phyloP scores from a whole-genome alignment of 2,888 invertebrate genomes.

The Pomacea canaliculata region DNA sequence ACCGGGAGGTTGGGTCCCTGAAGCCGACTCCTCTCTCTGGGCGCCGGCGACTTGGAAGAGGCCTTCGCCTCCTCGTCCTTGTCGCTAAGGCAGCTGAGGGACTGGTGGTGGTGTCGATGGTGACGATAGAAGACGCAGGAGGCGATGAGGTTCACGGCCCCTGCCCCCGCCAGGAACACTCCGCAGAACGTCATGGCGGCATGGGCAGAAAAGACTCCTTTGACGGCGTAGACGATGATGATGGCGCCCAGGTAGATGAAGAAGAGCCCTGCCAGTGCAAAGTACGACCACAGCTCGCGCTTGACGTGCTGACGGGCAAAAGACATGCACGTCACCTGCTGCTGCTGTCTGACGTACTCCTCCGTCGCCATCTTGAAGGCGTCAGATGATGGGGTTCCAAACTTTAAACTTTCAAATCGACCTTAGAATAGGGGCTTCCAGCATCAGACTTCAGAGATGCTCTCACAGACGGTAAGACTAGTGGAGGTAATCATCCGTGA shows the following conservation, averaged over 20 bases:
- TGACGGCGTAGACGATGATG: conserved; percentile 36
- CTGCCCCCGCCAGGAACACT: conserved; percentile 14
- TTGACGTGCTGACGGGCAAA: conserved; percentile 14
- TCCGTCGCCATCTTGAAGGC: background rate
- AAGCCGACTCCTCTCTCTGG: conserved; percentile 2
- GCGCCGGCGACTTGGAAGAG: background rate
- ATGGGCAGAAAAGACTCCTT: conserved; percentile 23
- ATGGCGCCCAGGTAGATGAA: conserved; percentile 34
- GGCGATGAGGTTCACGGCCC: conserved; percentile 15
- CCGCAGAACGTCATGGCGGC: conserved; percentile 26
- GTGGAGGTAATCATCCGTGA: no score
- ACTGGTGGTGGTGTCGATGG: conserved; percentile 11
- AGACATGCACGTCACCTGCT: background rate
- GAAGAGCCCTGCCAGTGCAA: conserved; percentile 33
- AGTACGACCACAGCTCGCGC: conserved; percentile 37
- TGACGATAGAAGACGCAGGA: conserved; percentile 18
- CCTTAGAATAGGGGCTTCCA: no score
- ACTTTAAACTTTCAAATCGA: no score
- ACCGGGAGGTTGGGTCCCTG: conserved; percentile 12
- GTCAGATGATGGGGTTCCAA: background rate
- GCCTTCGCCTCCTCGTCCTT: background rate
- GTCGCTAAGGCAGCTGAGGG: conserved; percentile 1
- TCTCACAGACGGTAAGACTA: no score
- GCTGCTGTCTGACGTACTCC: background rate
- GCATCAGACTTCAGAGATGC: no score